These are phyloP conservation scores for Thalassoma bifasciatum DNA, from an alignment of 2,113 vertebrate species.

Conservation along the genomic window DNA sequence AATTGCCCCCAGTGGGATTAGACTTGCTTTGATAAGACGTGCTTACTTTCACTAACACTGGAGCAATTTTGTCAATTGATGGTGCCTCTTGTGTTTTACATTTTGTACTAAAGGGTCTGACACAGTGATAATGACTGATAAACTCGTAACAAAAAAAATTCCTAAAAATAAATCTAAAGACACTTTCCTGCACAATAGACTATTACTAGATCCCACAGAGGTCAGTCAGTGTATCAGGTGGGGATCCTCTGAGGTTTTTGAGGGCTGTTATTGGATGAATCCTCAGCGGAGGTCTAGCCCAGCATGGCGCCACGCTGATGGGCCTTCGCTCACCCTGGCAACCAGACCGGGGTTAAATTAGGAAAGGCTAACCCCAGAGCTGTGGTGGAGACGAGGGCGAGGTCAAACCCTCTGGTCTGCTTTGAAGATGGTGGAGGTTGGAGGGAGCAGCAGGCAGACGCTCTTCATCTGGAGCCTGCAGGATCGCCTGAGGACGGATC, in stretches of 20 bases:
- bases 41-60: background rate
- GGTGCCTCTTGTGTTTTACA: background rate
- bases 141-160: background rate
- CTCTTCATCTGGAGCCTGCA: conserved; percentile 36
- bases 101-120: no score
- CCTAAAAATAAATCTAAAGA: conserved; percentile 2
- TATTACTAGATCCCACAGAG: conserved; percentile 34
- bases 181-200: background rate
- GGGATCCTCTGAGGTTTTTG: conserved; percentile 59
- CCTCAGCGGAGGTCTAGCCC: conserved; percentile 71
- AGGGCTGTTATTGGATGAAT: conserved; percentile 48
- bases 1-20: background rate
- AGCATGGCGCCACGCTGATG: conserved; percentile 58
- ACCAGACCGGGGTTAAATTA: conserved; percentile 74
- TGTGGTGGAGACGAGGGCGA: conserved; percentile 72
- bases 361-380: conserved; percentile 74
- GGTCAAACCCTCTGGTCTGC: conserved; percentile 71
- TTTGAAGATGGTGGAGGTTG: conserved; percentile 74
- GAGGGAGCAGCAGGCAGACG: conserved; percentile 38
- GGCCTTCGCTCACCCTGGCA: conserved; percentile 56
- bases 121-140: no score
- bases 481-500: background rate
- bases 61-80: background rate
- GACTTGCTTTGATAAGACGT: conserved; percentile 2
- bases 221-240: conserved; percentile 47